Base-by-base conservation (phyloP, 1,140 invertebrate species). In the Calephelis nemesis region DNA sequence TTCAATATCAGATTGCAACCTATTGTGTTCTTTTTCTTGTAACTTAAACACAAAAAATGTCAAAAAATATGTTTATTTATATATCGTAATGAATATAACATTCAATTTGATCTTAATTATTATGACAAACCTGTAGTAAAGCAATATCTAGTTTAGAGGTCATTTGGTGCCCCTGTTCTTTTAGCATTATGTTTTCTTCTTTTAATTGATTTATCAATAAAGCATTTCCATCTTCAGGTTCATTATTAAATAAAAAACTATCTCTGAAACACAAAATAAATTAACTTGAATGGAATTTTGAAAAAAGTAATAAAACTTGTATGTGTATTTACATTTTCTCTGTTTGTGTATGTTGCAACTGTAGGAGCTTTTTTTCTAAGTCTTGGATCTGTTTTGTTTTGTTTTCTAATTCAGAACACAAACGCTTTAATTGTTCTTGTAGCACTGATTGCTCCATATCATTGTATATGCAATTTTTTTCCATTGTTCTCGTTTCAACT, bases 1-100 rank as follows among this genome's bases (percentile, higher is more conserved):
- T 86, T 95, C 94, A 65, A 93, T 82, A 73, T 93, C 92, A 62
- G 88, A 84, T 47, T 79, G 75, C 45, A 88, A 47, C 63, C 87
- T 78, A 47, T 72, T 78, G 48, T 88, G 76, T 71, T 88, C 79
- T 63, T 68, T 65, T 50, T 85, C 81, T 70, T 87, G 81, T 13
- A 91, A 67, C 91, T 92, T 52, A 65, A 83, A 83, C 63, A 60
- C 60, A 65, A n/a, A 52, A 50, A 65, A 52, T 62, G 4, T 2
- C 30, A 30, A 4, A 4, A 30, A 30, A 30, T 30, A 30, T 30
- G 1, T 30, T 30, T 30, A 3, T 30, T 30, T 30, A 30, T 30
- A 30, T 30, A 30, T 30, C 30, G 30, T 30, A 30, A 30, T 30
- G 30, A 30, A 30, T 30, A 30, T 30, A 30, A 30, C 30, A 30